A percentile compares a stretch with the other conserved stretches of the same genome.
phyloP scores from a whole-genome alignment of 2,797 vertebrate species.

The Sphenopsis melanotis region DNA sequence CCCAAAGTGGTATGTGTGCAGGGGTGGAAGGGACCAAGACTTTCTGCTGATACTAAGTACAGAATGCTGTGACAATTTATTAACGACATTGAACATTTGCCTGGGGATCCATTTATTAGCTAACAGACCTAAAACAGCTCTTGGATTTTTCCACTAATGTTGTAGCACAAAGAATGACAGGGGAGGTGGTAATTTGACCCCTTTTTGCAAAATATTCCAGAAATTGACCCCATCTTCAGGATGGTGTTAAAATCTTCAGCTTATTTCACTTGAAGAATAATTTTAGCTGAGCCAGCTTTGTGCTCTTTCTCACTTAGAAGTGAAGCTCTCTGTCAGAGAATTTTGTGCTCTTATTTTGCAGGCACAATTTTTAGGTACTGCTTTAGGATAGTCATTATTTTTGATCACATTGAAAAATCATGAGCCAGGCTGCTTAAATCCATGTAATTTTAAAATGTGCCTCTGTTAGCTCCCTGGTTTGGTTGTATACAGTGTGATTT shows the following conservation, averaged over 20 bases:
- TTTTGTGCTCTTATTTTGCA: background rate
- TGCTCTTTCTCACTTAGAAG: background rate
- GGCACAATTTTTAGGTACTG: background rate
- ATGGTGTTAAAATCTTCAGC: background rate
- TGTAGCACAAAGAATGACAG: background rate
- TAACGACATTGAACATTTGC: background rate
- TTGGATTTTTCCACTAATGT: conserved; percentile 12
- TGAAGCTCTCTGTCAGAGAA: background rate
- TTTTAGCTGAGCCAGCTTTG: background rate
- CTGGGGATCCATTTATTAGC: background rate
- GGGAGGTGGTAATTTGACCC: background rate
- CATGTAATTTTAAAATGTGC: background rate
- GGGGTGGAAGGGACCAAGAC: background rate
- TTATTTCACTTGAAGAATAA: conserved; percentile 18
- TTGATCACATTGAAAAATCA: background rate
- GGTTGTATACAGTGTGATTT: conserved; percentile 11
- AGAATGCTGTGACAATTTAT: background rate
- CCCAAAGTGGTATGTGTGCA: background rate
- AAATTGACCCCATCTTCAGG: background rate
- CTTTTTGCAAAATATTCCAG: background rate
- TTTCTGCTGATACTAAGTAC: conserved; percentile 20
- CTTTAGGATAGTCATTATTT: conserved; percentile 22
- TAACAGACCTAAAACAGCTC: background rate
- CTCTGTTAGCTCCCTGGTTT: background rate
- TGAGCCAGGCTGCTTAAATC: background rate